Evolutionary conservation across 2,797 vertebrate species (phyloP), one percentile per base, ranked within the genome.

Genomic region (Chaenodraco wilsoni): DNA sequence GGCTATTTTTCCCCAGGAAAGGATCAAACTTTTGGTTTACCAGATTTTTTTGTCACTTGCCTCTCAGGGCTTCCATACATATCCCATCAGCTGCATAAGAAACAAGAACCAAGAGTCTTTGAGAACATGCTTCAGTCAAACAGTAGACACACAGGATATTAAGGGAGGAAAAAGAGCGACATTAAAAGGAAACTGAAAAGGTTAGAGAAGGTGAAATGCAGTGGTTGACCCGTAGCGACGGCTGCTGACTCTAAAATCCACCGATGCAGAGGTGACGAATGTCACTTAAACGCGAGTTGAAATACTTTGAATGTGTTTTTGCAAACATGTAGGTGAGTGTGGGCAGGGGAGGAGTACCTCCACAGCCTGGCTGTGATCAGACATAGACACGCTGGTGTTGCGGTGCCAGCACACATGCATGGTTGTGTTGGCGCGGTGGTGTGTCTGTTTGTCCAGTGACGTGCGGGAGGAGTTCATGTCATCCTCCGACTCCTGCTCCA

Each of bases 341-440:
- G 65, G 82, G 73, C 71, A 19, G 79, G 60, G 86, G 87, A 14
- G 55, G 92, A 77, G 85, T 96, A 99, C 98, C 98, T 99, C 96
- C 17, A 97, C 95, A 21, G 97, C 97, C 68, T 95, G 95, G 76
- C 96, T 96, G 95, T 95, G 96, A 90, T 99, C 97, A 9, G 95
- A 93, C 95, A 97, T 97, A 90, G 98, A 99, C 92, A 99, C 95
- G 10, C 97, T 98, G 73, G 97, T 98, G 94, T 96, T 96, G 83
- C 97, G 96, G 92, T 97, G 96, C 98, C 98, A 99, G 95, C 98
- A 99, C 92, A 99, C 97, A 58, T 97, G 97, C 95, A 97, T 93
- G 48, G 96, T 97, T 71, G 96, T 97, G 94, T 96, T 98, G 94
- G 96, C 95, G 68, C 96, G 96, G 90, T 95, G 96, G 82, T 96